Evolutionary conservation across 2,113 vertebrate species (phyloP).

Genomic region (Vidua macroura): DNA sequence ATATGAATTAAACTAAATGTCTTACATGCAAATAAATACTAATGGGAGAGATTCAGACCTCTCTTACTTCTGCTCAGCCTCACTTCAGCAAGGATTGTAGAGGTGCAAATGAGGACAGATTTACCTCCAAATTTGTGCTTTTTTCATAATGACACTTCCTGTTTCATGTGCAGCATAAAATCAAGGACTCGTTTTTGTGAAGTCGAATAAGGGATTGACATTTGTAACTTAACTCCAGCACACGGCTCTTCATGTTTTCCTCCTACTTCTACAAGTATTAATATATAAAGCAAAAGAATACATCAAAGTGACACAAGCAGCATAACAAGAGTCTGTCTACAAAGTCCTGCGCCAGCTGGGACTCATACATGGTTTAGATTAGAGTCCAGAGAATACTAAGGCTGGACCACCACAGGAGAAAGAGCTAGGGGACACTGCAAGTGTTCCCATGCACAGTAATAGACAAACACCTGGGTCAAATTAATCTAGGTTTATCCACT

Average conservation of each 20-base stretch:
- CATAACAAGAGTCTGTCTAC: background rate
- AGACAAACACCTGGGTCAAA: constrained; percentile 66
- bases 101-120: background rate
- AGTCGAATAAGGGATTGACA: background rate
- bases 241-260: background rate
- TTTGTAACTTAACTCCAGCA: background rate
- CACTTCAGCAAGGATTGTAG: background rate
- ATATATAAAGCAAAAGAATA: constrained; percentile 3
- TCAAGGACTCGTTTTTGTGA: background rate
- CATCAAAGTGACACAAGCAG: constrained; percentile 50
- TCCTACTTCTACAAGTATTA: background rate
- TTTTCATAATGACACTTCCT: background rate
- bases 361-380: constrained; percentile 49
- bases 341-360: constrained; percentile 9
- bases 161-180: background rate
- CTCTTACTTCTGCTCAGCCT: background rate
- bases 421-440: constrained; percentile 41
- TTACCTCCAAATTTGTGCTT: background rate
- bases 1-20: background rate
- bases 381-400: background rate
- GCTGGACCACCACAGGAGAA: constrained; percentile 58
- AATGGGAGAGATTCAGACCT: background rate
- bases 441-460: constrained; percentile 37
- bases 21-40: background rate
- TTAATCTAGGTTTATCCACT: constrained; percentile 65